Conservation (phyloP, 2,888 invertebrate species). For the Cephus runcator region DNA sequence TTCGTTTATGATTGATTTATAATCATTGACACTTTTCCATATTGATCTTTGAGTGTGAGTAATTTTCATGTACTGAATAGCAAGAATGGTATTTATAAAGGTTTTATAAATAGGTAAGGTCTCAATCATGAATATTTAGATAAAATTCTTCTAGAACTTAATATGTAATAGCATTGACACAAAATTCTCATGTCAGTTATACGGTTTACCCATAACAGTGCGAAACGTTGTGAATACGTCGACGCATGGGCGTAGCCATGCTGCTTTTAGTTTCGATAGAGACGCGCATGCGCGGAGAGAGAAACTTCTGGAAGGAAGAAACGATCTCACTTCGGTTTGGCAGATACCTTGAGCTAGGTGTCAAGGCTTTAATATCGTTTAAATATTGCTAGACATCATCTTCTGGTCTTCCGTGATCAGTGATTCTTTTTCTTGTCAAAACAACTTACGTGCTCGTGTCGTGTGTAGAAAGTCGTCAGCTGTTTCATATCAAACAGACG, state of each 20-base stretch:
- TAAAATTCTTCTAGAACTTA: background rate
- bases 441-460: background rate
- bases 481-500: background rate
- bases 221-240: background rate
- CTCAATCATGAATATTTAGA: background rate
- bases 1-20: background rate
- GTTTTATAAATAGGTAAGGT: background rate
- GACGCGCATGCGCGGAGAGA: constrained; percentile 20
- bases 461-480: background rate
- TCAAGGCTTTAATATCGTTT: background rate
- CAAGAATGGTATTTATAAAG: background rate
- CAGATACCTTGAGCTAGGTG: background rate
- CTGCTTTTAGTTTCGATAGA: background rate
- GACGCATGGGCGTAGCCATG: background rate
- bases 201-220: background rate
- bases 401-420: background rate
- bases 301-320: constrained; percentile 20
- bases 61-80: background rate
- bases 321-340: background rate
- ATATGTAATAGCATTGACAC: background rate
- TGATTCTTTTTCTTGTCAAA: background rate
- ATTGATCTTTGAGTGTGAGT: background rate
- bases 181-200: background rate
- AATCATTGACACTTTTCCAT: background rate
- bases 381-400: background rate